Base-by-base conservation (phyloP, 2,888 invertebrate species). In the Cheilosia urbana region DNA sequence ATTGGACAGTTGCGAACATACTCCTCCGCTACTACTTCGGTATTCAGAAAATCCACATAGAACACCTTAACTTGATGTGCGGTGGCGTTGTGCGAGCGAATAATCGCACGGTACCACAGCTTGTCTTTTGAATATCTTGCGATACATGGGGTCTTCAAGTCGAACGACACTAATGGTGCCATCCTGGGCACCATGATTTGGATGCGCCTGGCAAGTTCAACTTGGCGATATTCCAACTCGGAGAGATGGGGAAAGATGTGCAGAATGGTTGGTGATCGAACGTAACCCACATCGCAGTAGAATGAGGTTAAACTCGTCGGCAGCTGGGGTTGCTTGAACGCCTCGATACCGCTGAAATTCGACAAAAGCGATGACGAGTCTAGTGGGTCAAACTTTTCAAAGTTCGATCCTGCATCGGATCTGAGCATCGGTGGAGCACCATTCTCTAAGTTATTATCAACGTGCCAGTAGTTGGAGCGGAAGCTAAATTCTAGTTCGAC, bases 21-120 rank as follows among this genome's bases (percentile, higher is more conserved):
- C 9, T 90, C 88, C 21, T 92, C 88, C 0, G 93, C 87, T 21
- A 95, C 91, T 0, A 92, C 88, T 89, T 95, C 95, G 7, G 93
- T 91, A 88, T 96, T 96, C 1, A 97, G 96, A 89, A 94, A 97
- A 91, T 97, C 97, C 0, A 97, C 94, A 90, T 95, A 97, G 87
- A 93, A 93, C 0, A 97, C 94, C 88, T 93, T 93, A 0, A 95
- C 93, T 65, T 90, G 89, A 6, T 92, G 91, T 19, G 92, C 90
- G 0, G 89, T 88, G 42, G 92, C 90, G 87, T 93, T 93, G 63
- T 93, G 92, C 66, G 94, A 93, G 53, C 93, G 90, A 66, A 97
- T 93, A 15, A 93, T 89, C 0, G 95, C 96, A 80, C 97, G 93
- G 90, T 96, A 96, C 96, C 96, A 97, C 42, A 91, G 88, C 0